phyloP scores from a whole-genome alignment of 1,140 invertebrate genomes.

The Eriosoma lanigerum region DNA sequence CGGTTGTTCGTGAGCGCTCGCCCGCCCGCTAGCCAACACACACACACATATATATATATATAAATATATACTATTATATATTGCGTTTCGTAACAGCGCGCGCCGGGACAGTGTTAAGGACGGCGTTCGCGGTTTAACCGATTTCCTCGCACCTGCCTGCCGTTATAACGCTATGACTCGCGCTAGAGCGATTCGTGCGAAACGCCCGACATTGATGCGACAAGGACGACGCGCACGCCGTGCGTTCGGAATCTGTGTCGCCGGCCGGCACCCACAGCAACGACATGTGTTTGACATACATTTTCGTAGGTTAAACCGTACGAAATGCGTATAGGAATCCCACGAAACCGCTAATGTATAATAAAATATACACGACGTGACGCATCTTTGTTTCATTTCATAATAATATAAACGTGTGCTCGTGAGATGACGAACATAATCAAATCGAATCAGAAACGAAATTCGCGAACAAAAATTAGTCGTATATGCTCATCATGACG shows the following conservation, averaged over 20 bases:
- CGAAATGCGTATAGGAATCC: not conserved
- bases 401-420: no score
- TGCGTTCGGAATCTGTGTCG: conserved; percentile 44
- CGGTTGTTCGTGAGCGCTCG: not conserved
- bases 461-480: no score
- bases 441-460: no score
- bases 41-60: no score
- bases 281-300: not conserved
- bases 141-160: not conserved
- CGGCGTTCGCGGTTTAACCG: conserved; percentile 10
- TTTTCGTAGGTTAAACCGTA: no score
- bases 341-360: not conserved
- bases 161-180: not conserved
- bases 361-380: not conserved
- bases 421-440: no score
- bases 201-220: conserved; percentile 49
- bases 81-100: conserved; percentile 28
- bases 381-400: not conserved
- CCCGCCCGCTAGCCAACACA: not conserved
- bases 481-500: no score
- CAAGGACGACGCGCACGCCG: conserved; percentile 25
- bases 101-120: conserved; percentile 46
- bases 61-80: not conserved
- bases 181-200: not conserved
- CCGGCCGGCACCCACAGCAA: not conserved